These are phyloP conservation scores for Tetrao urogallus DNA, from an alignment of 2,113 vertebrate species.

Conservation along the genomic window DNA sequence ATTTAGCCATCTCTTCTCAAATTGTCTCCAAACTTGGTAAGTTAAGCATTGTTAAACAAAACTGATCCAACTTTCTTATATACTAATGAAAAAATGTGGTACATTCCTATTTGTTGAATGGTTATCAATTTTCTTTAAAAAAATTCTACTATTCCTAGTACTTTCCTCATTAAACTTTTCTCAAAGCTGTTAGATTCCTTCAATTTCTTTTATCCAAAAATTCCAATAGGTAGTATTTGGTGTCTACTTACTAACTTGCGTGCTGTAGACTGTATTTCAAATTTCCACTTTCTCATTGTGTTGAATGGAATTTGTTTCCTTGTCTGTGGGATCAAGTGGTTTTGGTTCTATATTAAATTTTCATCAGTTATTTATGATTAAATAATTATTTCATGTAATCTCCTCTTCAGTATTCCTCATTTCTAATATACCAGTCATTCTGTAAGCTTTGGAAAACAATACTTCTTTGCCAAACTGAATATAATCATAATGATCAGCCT, in stretches of 20 bases:
- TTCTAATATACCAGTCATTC: neutral
- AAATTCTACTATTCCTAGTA: neutral
- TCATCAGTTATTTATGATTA: neutral
- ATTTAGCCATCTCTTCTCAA: neutral
- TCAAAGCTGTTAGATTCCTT: neutral
- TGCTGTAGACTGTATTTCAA: neutral
- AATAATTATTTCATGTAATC: neutral
- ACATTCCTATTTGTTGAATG: neutral
- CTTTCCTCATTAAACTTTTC: neutral
- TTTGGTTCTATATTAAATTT: neutral
- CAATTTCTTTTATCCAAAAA: neutral
- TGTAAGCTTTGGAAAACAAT: neutral
- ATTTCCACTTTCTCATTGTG: neutral
- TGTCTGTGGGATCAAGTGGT: neutral
- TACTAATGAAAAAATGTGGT: neutral
- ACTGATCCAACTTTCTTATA: neutral
- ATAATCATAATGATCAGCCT: neutral
- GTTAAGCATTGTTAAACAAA: neutral
- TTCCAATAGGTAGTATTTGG: neutral
- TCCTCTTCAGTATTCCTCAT: neutral
- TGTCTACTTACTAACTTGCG: neutral
- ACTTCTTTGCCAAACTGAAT: neutral
- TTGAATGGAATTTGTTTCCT: rapidly evolving
- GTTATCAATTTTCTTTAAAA: neutral
- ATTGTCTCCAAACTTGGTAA: neutral